Conservation (phyloP, 1,140 invertebrate genomes). For the Aphidius gifuensis region DNA sequence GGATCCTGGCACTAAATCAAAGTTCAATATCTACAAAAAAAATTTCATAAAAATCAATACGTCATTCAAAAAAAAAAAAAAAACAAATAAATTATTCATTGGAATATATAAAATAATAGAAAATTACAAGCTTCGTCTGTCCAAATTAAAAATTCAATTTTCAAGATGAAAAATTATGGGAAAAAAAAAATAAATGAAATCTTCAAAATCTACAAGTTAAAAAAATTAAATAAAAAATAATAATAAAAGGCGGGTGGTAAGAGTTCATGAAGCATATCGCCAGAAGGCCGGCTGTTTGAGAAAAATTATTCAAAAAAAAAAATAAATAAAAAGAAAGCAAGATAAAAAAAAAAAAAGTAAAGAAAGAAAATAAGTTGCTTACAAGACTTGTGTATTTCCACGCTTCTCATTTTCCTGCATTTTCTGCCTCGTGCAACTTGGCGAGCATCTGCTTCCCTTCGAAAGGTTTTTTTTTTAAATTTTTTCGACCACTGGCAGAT, state of each 20-base stretch:
- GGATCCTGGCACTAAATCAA: not conserved
- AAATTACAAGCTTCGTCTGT: no score
- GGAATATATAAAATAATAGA: no score
- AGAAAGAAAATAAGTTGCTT: no score
- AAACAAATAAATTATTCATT: not conserved
- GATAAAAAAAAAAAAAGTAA: not conserved
- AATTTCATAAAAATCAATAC: not conserved
- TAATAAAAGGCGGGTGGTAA: no score
- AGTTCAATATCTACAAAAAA: conserved; percentile 1
- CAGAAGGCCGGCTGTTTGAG: not conserved
- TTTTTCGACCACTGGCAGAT: conserved; percentile 2
- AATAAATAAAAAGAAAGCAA: not conserved
- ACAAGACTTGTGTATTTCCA: conserved; percentile 1
- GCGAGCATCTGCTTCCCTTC: not conserved
- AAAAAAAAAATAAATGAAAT: no score
- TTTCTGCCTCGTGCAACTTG: not conserved
- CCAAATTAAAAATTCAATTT: no score
- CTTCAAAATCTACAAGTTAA: no score
- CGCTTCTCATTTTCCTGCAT: conserved; percentile 12
- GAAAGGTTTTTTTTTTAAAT: no score
- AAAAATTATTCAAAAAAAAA: not conserved
- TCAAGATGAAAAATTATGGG: no score
- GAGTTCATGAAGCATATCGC: no score
- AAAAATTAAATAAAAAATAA: no score
- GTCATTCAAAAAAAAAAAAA: not conserved